phyloP scores from a whole-genome alignment of 2,888 invertebrate species.

The Hydraecia micacea region DNA sequence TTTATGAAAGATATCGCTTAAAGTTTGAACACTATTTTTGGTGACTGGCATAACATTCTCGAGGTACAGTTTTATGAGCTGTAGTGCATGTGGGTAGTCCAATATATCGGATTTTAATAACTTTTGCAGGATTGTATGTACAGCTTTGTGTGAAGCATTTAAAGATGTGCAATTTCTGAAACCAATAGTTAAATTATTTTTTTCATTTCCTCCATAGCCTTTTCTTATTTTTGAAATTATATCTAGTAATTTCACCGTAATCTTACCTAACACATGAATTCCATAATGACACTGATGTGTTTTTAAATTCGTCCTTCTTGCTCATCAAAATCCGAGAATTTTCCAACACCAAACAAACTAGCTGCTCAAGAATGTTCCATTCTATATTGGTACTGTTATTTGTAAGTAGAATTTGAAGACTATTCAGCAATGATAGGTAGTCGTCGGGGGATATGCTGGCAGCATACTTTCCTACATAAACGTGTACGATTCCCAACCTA shows the following conservation, averaged over 20 bases:
- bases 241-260: not conserved
- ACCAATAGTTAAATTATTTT: constrained; percentile 43
- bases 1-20: constrained; percentile 76
- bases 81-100: constrained; percentile 76
- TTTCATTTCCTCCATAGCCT: too few species aligned
- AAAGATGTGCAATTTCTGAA: constrained; percentile 80
- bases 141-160: constrained; percentile 74
- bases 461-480: constrained; percentile 78
- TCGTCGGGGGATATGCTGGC: constrained; percentile 71
- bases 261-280: constrained; percentile 84
- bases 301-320: constrained; percentile 66
- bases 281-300: constrained; percentile 77
- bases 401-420: constrained; percentile 74
- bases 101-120: constrained; percentile 76
- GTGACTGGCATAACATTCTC: constrained; percentile 85
- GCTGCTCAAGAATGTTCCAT: constrained; percentile 76
- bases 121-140: constrained; percentile 80
- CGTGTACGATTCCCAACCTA: constrained; percentile 82
- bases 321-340: constrained; percentile 55
- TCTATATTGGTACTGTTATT: constrained; percentile 71
- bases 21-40: constrained; percentile 76
- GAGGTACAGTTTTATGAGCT: constrained; percentile 81
- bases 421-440: constrained; percentile 73
- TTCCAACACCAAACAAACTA: constrained; percentile 72
- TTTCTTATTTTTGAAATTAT: not conserved